Evolutionary conservation across 2,797 vertebrate species (phyloP).

Genomic region (Silurus aristotelis): DNA sequence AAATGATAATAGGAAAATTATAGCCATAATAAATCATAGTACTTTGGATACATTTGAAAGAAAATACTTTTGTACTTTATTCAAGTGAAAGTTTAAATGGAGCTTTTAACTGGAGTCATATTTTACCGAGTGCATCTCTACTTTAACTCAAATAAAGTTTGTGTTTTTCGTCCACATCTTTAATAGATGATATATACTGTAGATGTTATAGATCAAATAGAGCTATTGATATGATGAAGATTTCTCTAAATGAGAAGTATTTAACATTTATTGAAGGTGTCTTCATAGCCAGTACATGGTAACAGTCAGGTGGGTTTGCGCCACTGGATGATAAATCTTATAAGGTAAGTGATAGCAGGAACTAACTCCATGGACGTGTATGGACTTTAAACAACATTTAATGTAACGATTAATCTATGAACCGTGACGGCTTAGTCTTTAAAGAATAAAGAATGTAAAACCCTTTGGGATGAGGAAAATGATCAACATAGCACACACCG

Average conservation of each 20-base stretch:
- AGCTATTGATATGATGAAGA: neutral
- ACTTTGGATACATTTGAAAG: too few species aligned
- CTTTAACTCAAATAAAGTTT: too few species aligned
- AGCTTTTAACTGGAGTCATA: too few species aligned
- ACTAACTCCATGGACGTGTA: neutral
- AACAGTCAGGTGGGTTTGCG: neutral
- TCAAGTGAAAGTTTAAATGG: too few species aligned
- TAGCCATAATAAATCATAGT: too few species aligned
- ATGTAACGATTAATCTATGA: neutral
- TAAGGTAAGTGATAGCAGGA: constrained; percentile 1
- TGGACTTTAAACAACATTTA: neutral
- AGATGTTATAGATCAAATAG: too few species aligned
- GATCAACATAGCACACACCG: neutral
- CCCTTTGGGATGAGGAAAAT: neutral
- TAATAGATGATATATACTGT: too few species aligned
- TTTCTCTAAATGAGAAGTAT: neutral
- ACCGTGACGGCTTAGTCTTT: neutral
- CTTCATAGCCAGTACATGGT: neutral
- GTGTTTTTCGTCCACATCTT: too few species aligned
- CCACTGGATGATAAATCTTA: neutral
- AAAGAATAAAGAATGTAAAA: neutral
- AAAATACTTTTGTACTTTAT: too few species aligned
- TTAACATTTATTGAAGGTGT: neutral
- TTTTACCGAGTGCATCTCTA: too few species aligned
- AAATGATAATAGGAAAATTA: too few species aligned